Conservation (phyloP, 1,140 invertebrate species). For the Caenorhabditis elegans region DNA sequence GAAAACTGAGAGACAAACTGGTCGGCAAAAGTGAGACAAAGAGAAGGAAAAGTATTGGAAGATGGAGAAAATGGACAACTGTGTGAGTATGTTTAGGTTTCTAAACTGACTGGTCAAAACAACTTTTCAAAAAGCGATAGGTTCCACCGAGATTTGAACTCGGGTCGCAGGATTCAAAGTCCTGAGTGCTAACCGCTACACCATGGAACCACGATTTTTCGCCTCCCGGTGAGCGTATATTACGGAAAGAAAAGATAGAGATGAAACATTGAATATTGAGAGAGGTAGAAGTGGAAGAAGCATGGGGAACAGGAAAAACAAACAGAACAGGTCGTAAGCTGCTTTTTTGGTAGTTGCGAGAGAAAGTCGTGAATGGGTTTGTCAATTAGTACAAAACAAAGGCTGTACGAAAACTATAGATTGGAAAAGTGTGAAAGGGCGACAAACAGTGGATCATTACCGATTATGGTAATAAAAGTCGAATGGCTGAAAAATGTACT, state of each 20-base stretch:
- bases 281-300: no score
- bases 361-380: background rate
- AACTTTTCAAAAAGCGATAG: slow-evolving; percentile 14
- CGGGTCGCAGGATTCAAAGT: slow-evolving; percentile 66
- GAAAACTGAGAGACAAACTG: background rate
- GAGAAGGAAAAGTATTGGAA: background rate
- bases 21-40: background rate
- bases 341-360: background rate
- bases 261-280: no score
- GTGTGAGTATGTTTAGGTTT: background rate
- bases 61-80: background rate
- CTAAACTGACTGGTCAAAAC: background rate
- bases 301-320: background rate
- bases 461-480: no score
- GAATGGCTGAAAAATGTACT: no score
- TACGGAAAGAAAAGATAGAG: background rate
- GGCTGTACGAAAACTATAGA: background rate
- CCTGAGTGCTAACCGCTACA: slow-evolving; percentile 66
- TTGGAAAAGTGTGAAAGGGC: background rate
- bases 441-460: no score
- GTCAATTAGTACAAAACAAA: background rate
- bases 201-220: slow-evolving; percentile 47
- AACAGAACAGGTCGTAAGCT: slow-evolving; percentile 18
- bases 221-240: background rate
- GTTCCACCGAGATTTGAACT: slow-evolving; percentile 64